Percentiles rank a stretch among this genome's conserved stretches.
Conservation (phyloP, 2,797 vertebrate species). For the Aratinga solstitialis region DNA sequence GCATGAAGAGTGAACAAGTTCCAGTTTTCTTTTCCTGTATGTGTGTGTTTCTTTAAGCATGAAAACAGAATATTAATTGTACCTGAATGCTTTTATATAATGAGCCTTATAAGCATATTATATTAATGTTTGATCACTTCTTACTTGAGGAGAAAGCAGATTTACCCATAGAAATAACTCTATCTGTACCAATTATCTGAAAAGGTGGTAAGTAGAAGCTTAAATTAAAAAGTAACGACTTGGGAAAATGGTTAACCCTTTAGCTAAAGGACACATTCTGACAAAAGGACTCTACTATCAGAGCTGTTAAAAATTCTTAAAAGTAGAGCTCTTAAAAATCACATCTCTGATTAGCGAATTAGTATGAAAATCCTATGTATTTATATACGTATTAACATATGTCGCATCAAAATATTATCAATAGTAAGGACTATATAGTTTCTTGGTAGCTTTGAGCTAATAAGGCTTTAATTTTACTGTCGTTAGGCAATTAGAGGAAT, state of each 20-base stretch:
- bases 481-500: neutral
- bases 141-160: neutral
- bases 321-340: too few species aligned
- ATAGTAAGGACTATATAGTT: neutral
- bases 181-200: too few species aligned
- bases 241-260: too few species aligned
- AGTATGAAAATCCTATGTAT: neutral
- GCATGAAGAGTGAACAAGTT: neutral
- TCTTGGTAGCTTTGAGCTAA: neutral
- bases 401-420: neutral
- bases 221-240: too few species aligned
- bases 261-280: too few species aligned
- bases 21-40: constrained; percentile 20
- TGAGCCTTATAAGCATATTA: neutral
- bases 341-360: too few species aligned
- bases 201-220: too few species aligned
- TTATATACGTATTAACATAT: neutral
- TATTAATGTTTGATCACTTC: neutral
- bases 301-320: too few species aligned
- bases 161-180: too few species aligned
- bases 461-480: neutral
- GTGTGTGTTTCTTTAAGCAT: constrained; percentile 57
- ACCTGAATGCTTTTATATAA: neutral
- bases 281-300: too few species aligned
- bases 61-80: constrained; percentile 1